Conservation (phyloP, 2,888 invertebrate genomes). For the Saturnia pavonia region DNA sequence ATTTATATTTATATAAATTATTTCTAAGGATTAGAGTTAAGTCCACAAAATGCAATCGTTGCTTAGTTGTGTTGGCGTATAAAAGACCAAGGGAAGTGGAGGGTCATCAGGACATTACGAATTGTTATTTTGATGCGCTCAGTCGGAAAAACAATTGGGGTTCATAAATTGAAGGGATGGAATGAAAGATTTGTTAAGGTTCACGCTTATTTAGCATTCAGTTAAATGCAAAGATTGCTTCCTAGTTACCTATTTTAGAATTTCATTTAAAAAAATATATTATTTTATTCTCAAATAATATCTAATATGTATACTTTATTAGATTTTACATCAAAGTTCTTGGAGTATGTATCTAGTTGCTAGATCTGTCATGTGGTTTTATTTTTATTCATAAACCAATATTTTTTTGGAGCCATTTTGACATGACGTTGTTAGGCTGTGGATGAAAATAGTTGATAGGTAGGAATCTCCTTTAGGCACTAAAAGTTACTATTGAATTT, state of each 20-base stretch:
- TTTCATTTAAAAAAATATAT: neutral
- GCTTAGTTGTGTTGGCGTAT: conserved; percentile 22
- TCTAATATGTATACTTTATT: too few relatives aligned
- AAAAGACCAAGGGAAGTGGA: conserved; percentile 47
- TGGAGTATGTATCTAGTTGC: too few relatives aligned
- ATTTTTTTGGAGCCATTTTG: too few relatives aligned
- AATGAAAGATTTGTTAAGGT: conserved; percentile 70
- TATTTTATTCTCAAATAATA: too few relatives aligned
- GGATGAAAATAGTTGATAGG: too few relatives aligned
- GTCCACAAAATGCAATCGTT: conserved; percentile 24
- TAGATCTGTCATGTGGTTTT: too few relatives aligned
- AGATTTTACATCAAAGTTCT: too few relatives aligned
- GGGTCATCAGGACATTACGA: conserved; percentile 61
- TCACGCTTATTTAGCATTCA: conserved; percentile 54
- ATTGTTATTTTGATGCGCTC: conserved; percentile 79
- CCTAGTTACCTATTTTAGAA: neutral
- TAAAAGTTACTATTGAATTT: neutral
- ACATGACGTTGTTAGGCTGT: too few relatives aligned
- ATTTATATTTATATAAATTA: neutral
- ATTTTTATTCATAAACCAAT: too few relatives aligned
- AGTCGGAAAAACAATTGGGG: conserved; percentile 77
- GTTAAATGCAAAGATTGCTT: conserved; percentile 3
- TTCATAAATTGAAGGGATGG: conserved; percentile 64
- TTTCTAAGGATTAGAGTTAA: conserved; percentile 17
- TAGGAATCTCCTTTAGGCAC: neutral